Percentiles rank a stretch among this genome's conserved stretches.
phyloP scores from a whole-genome alignment of 2,888 invertebrate genomes.

The Papilio protenor region DNA sequence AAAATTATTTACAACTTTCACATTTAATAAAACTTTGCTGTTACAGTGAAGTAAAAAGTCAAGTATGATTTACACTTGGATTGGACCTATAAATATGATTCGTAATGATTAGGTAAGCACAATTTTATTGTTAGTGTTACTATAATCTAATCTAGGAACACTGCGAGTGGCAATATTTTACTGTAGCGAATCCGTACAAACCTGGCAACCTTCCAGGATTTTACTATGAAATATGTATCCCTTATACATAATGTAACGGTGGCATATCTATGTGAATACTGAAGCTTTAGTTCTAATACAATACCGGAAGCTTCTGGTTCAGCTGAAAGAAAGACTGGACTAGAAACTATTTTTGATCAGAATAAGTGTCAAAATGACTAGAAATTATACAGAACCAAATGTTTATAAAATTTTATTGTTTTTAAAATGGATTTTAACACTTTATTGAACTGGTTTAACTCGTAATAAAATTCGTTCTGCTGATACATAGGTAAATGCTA shows the following conservation, averaged over 20 bases:
- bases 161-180: neutral
- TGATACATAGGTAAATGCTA: neutral
- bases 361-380: neutral
- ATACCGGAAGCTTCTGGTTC: neutral
- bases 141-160: neutral
- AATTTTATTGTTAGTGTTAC: neutral
- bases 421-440: neutral
- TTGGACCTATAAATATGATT: neutral
- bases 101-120: neutral
- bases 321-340: neutral
- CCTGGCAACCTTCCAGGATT: neutral
- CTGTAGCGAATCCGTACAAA: neutral
- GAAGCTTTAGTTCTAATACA: neutral
- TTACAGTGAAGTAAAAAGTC: neutral
- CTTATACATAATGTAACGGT: neutral
- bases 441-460: conserved; percentile 12
- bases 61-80: too few species aligned
- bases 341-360: neutral
- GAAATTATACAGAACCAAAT: neutral
- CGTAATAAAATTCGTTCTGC: conserved; percentile 7
- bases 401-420: neutral
- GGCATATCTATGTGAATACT: neutral
- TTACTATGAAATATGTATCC: neutral
- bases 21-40: neutral
- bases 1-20: neutral